Evolutionary conservation across 2,113 vertebrate genomes (phyloP).

Genomic region (Recurvirostra avosetta): DNA sequence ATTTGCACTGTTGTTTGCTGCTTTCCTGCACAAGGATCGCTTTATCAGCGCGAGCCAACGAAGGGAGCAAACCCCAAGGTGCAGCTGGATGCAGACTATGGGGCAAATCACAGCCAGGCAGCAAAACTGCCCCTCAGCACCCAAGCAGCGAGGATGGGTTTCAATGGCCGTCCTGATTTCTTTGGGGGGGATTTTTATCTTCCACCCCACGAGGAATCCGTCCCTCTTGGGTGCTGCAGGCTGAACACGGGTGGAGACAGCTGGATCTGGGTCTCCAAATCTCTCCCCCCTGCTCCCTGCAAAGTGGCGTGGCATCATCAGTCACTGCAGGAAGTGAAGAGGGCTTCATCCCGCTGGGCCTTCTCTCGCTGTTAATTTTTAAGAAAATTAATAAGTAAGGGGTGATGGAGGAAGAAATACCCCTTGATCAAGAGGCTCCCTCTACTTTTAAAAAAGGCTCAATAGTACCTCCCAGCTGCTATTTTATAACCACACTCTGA

Average conservation of each 20-base stretch:
- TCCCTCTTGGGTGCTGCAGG: not conserved
- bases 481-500: not conserved
- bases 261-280: not conserved
- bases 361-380: not conserved
- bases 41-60: rapidly evolving
- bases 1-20: not conserved
- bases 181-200: not conserved
- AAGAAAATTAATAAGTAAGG: not conserved
- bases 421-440: not conserved
- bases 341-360: not conserved
- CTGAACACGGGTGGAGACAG: rapidly evolving
- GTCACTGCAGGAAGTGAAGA: not conserved
- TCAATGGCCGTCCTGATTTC: not conserved
- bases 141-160: not conserved
- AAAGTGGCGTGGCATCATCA: rapidly evolving
- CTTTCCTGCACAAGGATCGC: not conserved
- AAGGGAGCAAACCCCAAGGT: not conserved
- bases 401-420: not conserved
- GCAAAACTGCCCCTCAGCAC: not conserved
- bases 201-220: not conserved
- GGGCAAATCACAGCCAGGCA: not conserved
- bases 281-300: not conserved
- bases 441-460: not conserved
- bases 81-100: not conserved
- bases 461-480: not conserved